These are phyloP conservation scores for Dasyornis broadbenti DNA, from an alignment of 2,113 vertebrate genomes.

Conservation along the genomic window DNA sequence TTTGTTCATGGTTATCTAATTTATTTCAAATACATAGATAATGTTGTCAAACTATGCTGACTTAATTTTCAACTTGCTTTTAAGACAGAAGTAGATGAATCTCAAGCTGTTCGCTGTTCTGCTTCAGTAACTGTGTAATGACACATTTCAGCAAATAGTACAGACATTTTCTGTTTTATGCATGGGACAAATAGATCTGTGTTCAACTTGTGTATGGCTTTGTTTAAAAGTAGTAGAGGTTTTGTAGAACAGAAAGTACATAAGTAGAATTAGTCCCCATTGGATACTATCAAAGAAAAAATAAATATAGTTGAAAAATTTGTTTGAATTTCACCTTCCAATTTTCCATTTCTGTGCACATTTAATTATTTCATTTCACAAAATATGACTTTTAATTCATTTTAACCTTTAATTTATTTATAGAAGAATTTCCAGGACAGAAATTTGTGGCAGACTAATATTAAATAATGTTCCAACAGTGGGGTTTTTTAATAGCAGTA, in stretches of 20 bases:
- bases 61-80: constrained; percentile 33
- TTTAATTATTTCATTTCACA: not conserved
- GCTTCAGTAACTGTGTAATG: not conserved
- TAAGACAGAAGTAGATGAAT: not conserved
- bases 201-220: not conserved
- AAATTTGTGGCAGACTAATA: not conserved
- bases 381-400: not conserved
- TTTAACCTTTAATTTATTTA: not conserved
- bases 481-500: rapidly evolving
- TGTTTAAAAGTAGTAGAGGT: not conserved
- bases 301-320: not conserved
- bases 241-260: not conserved
- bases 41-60: not conserved
- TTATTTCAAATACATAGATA: constrained; percentile 12
- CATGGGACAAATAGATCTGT: not conserved
- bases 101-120: not conserved
- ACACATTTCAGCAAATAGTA: not conserved
- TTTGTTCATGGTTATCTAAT: not conserved
- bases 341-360: not conserved
- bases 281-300: not conserved
- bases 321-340: not conserved
- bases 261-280: not conserved
- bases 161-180: not conserved
- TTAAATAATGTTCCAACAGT: not conserved
- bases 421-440: not conserved